These are phyloP conservation scores for Omphaloscelis lunosa DNA, from an alignment of 2,888 invertebrate genomes.

Conservation along the genomic window DNA sequence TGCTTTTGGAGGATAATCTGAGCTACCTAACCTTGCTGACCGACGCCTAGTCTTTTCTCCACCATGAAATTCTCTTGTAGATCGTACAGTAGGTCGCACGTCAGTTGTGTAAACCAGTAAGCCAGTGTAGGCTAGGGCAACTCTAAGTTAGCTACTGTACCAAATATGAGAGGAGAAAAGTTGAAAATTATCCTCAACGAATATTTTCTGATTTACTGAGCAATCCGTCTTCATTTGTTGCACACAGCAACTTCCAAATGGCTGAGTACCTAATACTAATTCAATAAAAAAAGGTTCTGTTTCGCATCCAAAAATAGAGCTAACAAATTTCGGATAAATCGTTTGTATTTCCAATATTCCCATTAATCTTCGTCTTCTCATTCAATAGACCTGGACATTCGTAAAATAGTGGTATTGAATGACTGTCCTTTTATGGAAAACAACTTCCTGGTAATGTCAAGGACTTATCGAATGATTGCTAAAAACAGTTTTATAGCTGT, in stretches of 20 bases:
- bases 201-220: neutral
- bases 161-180: neutral
- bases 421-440: conserved; percentile 45
- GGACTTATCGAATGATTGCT: conserved; percentile 40
- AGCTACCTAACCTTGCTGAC: neutral
- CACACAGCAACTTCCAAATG: neutral
- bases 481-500: conserved; percentile 27
- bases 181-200: neutral
- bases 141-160: neutral
- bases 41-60: neutral
- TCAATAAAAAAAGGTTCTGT: neutral
- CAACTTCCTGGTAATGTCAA: conserved; percentile 61
- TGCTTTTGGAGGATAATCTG: neutral
- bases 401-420: conserved; percentile 24
- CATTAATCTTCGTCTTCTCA: conserved; percentile 23
- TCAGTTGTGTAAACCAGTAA: no score
- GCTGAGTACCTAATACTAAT: neutral
- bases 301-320: conserved; percentile 13
- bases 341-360: conserved; percentile 21
- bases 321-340: conserved; percentile 1
- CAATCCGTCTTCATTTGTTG: neutral
- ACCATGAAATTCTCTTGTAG: neutral
- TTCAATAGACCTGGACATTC: conserved; percentile 23
- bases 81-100: neutral
- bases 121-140: neutral